These are phyloP conservation scores for Eupithecia vulgata DNA, from an alignment of 2,888 invertebrate species.

Conservation along the genomic window DNA sequence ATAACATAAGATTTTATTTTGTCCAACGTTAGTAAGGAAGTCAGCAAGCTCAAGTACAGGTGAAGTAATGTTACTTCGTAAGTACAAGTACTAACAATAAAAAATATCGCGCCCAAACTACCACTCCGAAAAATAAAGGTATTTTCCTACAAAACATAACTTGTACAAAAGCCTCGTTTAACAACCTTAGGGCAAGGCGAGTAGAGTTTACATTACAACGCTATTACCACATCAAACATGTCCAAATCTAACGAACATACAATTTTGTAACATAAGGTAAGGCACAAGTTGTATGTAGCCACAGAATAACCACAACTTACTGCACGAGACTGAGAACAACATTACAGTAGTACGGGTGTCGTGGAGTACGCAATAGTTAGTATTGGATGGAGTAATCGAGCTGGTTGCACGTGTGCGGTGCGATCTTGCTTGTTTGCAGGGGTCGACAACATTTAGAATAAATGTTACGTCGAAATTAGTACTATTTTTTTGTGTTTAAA, in stretches of 20 bases:
- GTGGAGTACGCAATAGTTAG: background rate
- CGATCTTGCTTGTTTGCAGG: conserved; percentile 32
- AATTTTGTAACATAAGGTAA: conserved; percentile 17
- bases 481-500: too few species aligned
- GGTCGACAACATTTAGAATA: conserved; percentile 20
- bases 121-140: too few species aligned
- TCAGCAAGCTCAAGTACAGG: too few species aligned
- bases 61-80: too few species aligned
- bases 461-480: background rate
- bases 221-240: conserved; percentile 23
- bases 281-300: conserved; percentile 12
- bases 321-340: background rate
- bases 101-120: too few species aligned
- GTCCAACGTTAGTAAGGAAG: too few species aligned
- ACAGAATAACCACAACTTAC: conserved; percentile 8
- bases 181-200: conserved; percentile 3
- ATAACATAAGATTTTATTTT: too few species aligned
- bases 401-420: conserved; percentile 20
- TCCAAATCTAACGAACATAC: conserved; percentile 19
- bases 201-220: conserved; percentile 1
- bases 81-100: too few species aligned
- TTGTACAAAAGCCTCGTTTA: background rate
- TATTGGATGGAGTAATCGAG: conserved; percentile 31
- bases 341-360: conserved; percentile 2
- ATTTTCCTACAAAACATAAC: too few species aligned